Base-by-base conservation (phyloP, 2,113 vertebrate genomes). In the Pomatostomus ruficeps region DNA sequence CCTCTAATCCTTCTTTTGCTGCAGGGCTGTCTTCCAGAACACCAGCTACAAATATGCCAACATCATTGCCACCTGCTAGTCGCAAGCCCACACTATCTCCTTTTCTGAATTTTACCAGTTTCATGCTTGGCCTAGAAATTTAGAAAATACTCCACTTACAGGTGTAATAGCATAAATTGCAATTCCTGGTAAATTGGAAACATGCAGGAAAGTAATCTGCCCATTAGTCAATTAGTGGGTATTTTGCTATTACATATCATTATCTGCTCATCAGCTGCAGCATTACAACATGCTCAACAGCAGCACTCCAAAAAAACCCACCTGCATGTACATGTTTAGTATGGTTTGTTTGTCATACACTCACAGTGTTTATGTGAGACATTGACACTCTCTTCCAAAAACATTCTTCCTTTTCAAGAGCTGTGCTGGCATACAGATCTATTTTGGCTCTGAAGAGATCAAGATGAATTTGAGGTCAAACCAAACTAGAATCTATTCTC, bases 101-200 rank as follows among this genome's bases (percentile, higher is more conserved):
- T 98, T 99, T 99, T 96, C 98, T 99, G 98, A 99, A 99, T 97
- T 99, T 99, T 63, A 99, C 99, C 96, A 99, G 98, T 96, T 99
- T 99, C 99, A 99, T 99, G 97, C 99, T 99, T 48, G 99, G 99
- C 97, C 99, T 99, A 97, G 78, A 95, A 86, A 94, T 93, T 93
- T 7, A 94, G 77, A 87, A 94, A 49, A 89, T 15, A 91, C 28
- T 97, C 82, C n/a, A 84, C 52, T 91, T 94, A 79, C 16, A 52
- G 6, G 2, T 24, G 2, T 33, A 63, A 58, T 3, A 76, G 13
- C 21, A 61, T 17, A 80, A 90, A 65, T 51, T 19, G 38, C n/a
- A n/a, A n/a, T n/a, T 2, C 25, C 12, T 18, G 5, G 21, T 38
- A 74, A 65, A 81, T 78, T 21, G 48, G 42, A 92, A 31, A 67